These are phyloP conservation scores for Lindbergichthys nudifrons DNA, from an alignment of 2,797 vertebrate genomes.

Conservation along the genomic window DNA sequence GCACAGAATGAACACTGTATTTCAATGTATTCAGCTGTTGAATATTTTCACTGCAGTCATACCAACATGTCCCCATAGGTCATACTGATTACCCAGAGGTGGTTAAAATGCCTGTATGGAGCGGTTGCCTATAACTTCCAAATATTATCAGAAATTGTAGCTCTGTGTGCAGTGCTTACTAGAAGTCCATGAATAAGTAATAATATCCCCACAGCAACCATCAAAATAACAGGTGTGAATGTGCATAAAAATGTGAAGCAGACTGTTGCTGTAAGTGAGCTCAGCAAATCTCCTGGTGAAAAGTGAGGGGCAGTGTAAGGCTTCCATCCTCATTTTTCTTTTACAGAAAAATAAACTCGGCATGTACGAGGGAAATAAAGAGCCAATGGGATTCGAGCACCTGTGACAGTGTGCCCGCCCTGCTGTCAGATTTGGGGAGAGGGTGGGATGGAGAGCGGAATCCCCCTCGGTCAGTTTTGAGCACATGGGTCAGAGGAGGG, in stretches of 20 bases:
- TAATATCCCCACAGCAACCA: slow-evolving; percentile 31
- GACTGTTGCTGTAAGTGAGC: slow-evolving; percentile 12
- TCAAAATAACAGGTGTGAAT: slow-evolving; percentile 42
- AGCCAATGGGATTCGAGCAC: slow-evolving; percentile 61
- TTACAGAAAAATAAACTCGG: neutral
- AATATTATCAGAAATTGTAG: slow-evolving; percentile 27
- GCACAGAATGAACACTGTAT: neutral
- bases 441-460: slow-evolving; percentile 58
- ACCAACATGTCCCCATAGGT: slow-evolving; percentile 21
- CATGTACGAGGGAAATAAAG: slow-evolving; percentile 8
- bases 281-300: slow-evolving; percentile 22
- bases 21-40: slow-evolving; percentile 25
- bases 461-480: slow-evolving; percentile 56
- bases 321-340: neutral
- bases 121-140: slow-evolving; percentile 1
- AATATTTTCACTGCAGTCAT: slow-evolving; percentile 36
- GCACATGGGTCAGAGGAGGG: slow-evolving; percentile 41
- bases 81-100: slow-evolving; percentile 42
- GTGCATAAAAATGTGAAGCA: slow-evolving; percentile 22
- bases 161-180: neutral
- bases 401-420: slow-evolving; percentile 59
- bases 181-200: slow-evolving; percentile 61
- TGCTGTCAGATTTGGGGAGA: slow-evolving; percentile 49
- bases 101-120: slow-evolving; percentile 23
- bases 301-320: slow-evolving; percentile 7